A percentile compares a stretch with the other conserved stretches of the same genome.
Conservation (phyloP, 2,888 invertebrate species). For the Parnassius glacialis region DNA sequence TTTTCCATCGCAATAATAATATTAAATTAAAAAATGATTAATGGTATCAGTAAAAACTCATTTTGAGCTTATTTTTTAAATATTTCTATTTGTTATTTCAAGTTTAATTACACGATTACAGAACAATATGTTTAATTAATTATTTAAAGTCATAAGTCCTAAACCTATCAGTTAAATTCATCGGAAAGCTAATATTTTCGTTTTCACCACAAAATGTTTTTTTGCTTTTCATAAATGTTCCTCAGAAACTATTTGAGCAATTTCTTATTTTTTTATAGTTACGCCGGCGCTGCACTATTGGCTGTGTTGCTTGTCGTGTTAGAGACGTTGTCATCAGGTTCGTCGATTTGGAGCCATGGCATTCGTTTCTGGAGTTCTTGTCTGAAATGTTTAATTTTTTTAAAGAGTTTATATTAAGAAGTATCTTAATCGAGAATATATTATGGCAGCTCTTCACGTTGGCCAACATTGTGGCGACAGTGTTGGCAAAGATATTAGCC, state of each 20-base stretch:
- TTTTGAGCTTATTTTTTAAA: conserved; percentile 29
- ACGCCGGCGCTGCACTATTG: conserved; percentile 49
- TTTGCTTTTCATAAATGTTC: conserved; percentile 2
- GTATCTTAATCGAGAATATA: no score
- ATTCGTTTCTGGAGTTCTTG: conserved; percentile 90
- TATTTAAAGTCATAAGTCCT: background rate
- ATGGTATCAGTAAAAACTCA: conserved; percentile 21
- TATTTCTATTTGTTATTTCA: background rate
- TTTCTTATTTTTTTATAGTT: conserved; percentile 19
- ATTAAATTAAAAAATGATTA: conserved; percentile 7
- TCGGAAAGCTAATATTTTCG: conserved; percentile 6
- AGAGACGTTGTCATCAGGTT: conserved; percentile 82
- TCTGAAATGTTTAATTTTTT: conserved; percentile 55
- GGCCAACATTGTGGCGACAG: no score
- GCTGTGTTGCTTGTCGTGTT: conserved; percentile 75
- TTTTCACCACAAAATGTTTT: conserved; percentile 10
- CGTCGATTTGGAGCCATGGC: conserved; percentile 88
- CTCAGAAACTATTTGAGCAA: conserved; percentile 16
- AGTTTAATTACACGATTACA: conserved; percentile 22
- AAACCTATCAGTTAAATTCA: background rate
- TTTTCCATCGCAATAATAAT: background rate
- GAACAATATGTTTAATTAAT: conserved; percentile 4
- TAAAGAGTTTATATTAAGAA: background rate
- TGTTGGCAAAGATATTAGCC: no score
- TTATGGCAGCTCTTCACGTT: no score